Evolutionary conservation across 1,140 invertebrate genomes (phyloP), one percentile per base, ranked within the genome.

Genomic region (Antheraea pernyi): DNA sequence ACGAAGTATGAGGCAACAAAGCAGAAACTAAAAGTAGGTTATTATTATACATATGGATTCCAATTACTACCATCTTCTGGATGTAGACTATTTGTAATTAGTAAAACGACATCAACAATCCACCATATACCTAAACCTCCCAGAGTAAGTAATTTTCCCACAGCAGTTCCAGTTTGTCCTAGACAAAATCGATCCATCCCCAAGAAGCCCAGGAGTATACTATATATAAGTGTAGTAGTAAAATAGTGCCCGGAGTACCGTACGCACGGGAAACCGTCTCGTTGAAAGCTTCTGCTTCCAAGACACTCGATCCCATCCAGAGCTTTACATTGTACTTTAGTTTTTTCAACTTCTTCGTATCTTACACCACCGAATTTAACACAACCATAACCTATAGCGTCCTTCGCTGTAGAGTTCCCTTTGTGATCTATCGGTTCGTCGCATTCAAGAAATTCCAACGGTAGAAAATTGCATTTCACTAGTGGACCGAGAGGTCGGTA

Each of bases 11-110:
- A 7, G 11, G 39, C 7, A 53, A 53, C 46, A 53, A 53, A 13
- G 16, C 46, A 53, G 16, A 16, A 53, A 53, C 16, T 16, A 6
- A 16, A 61, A 61, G 30, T 9, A 30, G 22, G 4, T 61, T 0
- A 6, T 13, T 22, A 36, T 61, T 90, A 95, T 68, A 97, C 96
- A 94, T 97, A 98, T 42, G 98, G 97, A 93, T 99, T 98, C 99
- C 99, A 99, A 93, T 99, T 99, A 79, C 98, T 99, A 7, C 98
- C 98, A 94, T 99, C 99, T 89, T 99, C 98, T 3, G 99, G 99
- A 78, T 95, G 95, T 60, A 99, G 93, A 81, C 96, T 96, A 83
- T 99, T 99, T 10, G 97, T 99, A 19, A 99, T 97, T 22, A 99
- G 84, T 66, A 99, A 93, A 62, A 99, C 96, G 64, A 99, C 97